Evolutionary conservation across 1,140 invertebrate genomes (phyloP).

Genomic region (Hypothenemus hampei): DNA sequence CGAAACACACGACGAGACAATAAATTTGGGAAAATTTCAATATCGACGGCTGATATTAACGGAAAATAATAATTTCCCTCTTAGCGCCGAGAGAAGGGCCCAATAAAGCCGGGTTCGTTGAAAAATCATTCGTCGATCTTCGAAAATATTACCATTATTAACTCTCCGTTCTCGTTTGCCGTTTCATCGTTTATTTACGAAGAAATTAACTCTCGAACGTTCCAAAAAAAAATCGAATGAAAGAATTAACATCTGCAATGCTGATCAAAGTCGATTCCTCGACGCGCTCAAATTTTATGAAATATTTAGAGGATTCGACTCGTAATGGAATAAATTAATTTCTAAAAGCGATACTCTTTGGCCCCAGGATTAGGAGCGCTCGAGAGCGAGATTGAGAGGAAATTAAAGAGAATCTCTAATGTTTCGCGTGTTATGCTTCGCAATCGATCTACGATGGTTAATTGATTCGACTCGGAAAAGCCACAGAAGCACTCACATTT

Average conservation of each 20-base stretch:
- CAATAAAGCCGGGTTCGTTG: too few species aligned
- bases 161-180: too few species aligned
- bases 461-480: constrained; percentile 24
- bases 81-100: too few species aligned
- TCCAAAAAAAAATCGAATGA: constrained; percentile 9
- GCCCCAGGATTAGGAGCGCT: constrained; percentile 21
- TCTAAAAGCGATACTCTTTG: constrained; percentile 27
- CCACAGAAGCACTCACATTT: too few species aligned
- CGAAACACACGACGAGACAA: too few species aligned
- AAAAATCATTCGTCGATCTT: too few species aligned
- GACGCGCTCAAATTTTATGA: constrained; percentile 26
- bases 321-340: constrained; percentile 30
- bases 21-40: too few species aligned
- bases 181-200: neutral
- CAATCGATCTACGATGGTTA: constrained; percentile 27
- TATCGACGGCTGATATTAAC: too few species aligned
- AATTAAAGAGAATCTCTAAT: constrained; percentile 29
- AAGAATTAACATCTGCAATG: constrained; percentile 30
- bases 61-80: too few species aligned
- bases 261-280: constrained; percentile 27
- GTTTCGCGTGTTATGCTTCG: constrained; percentile 12
- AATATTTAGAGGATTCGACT: constrained; percentile 27
- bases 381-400: too few species aligned
- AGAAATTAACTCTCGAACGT: neutral
- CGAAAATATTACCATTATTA: too few species aligned